Evolutionary conservation across 2,797 vertebrate genomes (phyloP), one percentile per base, ranked within the genome.

Genomic region (Leuciscus waleckii): DNA sequence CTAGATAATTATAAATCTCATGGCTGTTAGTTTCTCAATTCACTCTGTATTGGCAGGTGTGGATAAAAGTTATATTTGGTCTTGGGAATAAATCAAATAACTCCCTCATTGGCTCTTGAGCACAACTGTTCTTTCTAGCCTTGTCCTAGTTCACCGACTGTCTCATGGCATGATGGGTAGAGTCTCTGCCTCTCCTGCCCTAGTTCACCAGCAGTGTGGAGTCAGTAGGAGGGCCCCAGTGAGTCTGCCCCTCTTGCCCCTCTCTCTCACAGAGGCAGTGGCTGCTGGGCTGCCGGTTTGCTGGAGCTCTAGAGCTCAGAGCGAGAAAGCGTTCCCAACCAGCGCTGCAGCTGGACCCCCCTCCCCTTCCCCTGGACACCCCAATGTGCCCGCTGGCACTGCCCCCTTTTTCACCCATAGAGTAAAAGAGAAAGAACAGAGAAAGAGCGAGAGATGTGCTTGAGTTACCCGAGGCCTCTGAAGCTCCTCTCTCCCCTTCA

Each of bases 331-430:
- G 23, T 85, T 90, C 89, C 88, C 86, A 83, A 90, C 90, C 89
- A 85, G 88, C 85, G 51, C 87, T 85, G 84, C 93, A 93, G 92
- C 92, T 93, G 91, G 91, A 88, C 56, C 26, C 85, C 46, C 81
- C 26, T 49, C n/a, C 79, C 83, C 85, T 56, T 85, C 83, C 84
- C 61, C 85, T 51, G 79, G 88, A 90, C 87, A 85, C 63, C 84
- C 86, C 73, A 37, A 43, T 79, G 87, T 88, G 76, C 85, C 88
- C 71, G 80, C 85, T 89, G 89, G 90, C 89, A 67, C 82, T 91
- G 91, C 88, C 89, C 91, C 89, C 26, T 70, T 85, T 65, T 86
- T 91, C 86, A 79, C 77, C 89, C 91, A 89, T 79, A 85, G 82
- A 91, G 78, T 70, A 84, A 87, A 84, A 82, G 67, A 87, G 81